Evolutionary conservation across 2,113 vertebrate species (phyloP).

Genomic region (Corythornis madagascariensis): DNA sequence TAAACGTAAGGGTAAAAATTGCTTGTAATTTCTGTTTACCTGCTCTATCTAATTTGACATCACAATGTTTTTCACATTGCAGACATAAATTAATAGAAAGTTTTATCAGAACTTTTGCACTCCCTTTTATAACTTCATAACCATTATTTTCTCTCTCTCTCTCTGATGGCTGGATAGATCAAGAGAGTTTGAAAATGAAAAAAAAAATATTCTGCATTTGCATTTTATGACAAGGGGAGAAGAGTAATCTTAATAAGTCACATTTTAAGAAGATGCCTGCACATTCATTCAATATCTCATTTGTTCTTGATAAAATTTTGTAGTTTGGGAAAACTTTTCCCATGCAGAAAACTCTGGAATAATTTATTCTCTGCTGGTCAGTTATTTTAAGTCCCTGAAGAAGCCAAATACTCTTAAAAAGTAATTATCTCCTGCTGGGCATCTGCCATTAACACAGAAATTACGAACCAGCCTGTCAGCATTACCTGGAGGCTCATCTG

Average conservation of each 20-base stretch:
- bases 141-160: neutral
- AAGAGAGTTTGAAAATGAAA: neutral
- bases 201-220: neutral
- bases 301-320: conserved; percentile 8
- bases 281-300: neutral
- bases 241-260: neutral
- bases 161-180: neutral
- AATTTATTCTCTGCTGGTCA: neutral
- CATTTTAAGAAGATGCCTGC: neutral
- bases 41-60: neutral
- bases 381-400: neutral
- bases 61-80: neutral
- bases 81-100: neutral
- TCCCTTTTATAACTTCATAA: fast-evolving
- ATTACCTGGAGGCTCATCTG: neutral
- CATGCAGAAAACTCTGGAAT: neutral
- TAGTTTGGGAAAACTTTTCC: neutral
- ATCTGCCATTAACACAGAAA: conserved; percentile 9
- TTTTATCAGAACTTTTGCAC: neutral
- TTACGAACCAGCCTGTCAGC: neutral
- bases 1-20: neutral
- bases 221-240: neutral
- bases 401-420: conserved; percentile 29
- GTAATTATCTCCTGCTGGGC: conserved; percentile 35
- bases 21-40: neutral